phyloP scores from a whole-genome alignment of 2,797 vertebrate genomes.

The Adrianichthys oophorus region DNA sequence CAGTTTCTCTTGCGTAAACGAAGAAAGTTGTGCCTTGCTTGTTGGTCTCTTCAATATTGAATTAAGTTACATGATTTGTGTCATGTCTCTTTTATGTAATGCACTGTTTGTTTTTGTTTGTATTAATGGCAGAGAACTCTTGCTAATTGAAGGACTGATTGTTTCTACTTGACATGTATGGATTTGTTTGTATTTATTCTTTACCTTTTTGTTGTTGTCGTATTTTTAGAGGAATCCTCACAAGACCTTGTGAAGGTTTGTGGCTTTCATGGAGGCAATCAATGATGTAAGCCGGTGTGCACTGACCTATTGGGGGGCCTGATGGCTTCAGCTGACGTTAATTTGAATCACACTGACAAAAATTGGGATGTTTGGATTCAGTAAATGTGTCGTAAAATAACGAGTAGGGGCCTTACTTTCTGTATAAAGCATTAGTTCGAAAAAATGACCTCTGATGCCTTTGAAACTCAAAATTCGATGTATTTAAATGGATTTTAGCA shows the following conservation, averaged over 20 bases:
- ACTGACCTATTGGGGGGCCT: slow-evolving; percentile 22
- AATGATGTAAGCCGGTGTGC: slow-evolving; percentile 51
- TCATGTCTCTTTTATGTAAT: slow-evolving; percentile 37
- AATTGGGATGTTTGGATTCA: slow-evolving; percentile 8
- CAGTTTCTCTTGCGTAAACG: slow-evolving; percentile 23
- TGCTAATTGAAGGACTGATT: slow-evolving; percentile 29
- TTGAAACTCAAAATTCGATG: slow-evolving; percentile 38
- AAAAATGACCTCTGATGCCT: slow-evolving; percentile 33
- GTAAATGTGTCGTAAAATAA: slow-evolving; percentile 7
- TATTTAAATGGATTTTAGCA: slow-evolving; percentile 21
- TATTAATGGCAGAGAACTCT: slow-evolving; percentile 63
- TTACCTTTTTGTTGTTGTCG: slow-evolving; percentile 45
- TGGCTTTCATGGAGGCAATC: slow-evolving; percentile 42
- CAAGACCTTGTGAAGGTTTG: slow-evolving; percentile 39
- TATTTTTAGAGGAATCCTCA: slow-evolving; percentile 42
- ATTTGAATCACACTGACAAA: slow-evolving; percentile 40
- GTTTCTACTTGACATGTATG: slow-evolving; percentile 33
- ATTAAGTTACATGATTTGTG: slow-evolving; percentile 43
- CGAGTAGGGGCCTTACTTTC: slow-evolving; percentile 34
- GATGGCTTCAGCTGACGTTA: slow-evolving; percentile 44
- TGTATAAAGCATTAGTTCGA: slow-evolving; percentile 35
- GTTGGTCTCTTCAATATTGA: slow-evolving; percentile 48
- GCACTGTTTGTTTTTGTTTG: slow-evolving; percentile 24
- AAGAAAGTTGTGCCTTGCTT: slow-evolving; percentile 67
- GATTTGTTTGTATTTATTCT: slow-evolving; percentile 56